Evolutionary conservation across 2,797 vertebrate genomes (phyloP), one percentile per base, ranked within the genome.

Genomic region (Scomberomorus guttatus): DNA sequence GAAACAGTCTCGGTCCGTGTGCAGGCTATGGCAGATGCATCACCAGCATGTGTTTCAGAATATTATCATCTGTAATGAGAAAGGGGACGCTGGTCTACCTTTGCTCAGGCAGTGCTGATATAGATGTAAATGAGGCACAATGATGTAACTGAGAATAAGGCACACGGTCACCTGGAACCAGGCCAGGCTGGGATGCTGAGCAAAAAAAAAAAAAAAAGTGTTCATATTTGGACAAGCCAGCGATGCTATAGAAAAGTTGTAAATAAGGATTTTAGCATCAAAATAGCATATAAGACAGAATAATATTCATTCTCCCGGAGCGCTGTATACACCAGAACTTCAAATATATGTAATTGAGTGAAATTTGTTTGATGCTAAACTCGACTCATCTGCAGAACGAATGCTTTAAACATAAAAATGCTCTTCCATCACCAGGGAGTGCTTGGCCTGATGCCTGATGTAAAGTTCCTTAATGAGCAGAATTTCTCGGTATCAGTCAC

Each of bases 91-190:
- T 14, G 71, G 29, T 83, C 42, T 65, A 57, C 65, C 17, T 77
- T 79, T 77, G 72, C 68, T 70, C 65, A 25, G 46, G 34, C n/a
- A 65, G 62, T 52, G 79, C 65, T 78, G 77, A 75, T 79, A 39
- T 69, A 15, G 42, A 86, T 83, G 80, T 67, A 87, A 86, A 92
- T 86, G 42, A 51, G 58, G 27, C 63, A 76, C 62, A 86, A 66
- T 76, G 74, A 79, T 80, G 78, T 76, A 75, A 79, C 34, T 60
- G 73, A 75, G 68, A 82, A 84, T 67, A 69, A 81, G 18, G 44
- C 27, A 55, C n/a, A 60, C 46, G 48, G 17, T 67, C 52, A 71
- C 32, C 63, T 86, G 82, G 77, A 82, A 25, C 13, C 5, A 7
- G 6, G 57, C 76, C 74, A 79, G 44, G 39, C 18, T 55, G 46